phyloP scores from a whole-genome alignment of 2,888 invertebrate genomes.

The Cryptocephalus moraei region DNA sequence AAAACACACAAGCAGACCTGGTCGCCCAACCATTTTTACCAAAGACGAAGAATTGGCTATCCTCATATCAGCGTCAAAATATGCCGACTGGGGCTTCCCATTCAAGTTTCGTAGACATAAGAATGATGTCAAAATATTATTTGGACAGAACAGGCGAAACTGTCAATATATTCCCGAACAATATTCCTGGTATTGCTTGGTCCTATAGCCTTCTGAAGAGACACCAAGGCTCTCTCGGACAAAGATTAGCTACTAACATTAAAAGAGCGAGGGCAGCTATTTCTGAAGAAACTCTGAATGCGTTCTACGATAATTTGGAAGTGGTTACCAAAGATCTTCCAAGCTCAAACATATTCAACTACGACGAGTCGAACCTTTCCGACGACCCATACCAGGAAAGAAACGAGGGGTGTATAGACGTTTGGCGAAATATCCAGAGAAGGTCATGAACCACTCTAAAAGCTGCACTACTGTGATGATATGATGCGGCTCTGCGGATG shows the following conservation, averaged over 20 bases:
- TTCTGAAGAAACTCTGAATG: slow-evolving; percentile 4
- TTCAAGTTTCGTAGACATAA: slow-evolving; percentile 4
- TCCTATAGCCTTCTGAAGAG: slow-evolving; percentile 8
- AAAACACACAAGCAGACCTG: background rate
- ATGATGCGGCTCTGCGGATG: slow-evolving; percentile 24
- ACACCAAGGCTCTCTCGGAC: slow-evolving; percentile 6
- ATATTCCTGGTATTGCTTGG: slow-evolving; percentile 11
- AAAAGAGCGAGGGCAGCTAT: slow-evolving; percentile 9
- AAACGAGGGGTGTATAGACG: slow-evolving; percentile 18
- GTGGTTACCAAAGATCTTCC: background rate
- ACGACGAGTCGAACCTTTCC: slow-evolving; percentile 14
- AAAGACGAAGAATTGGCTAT: slow-evolving; percentile 1
- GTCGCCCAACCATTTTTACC: background rate
- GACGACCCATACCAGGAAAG: slow-evolving; percentile 28
- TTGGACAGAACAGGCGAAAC: slow-evolving; percentile 8
- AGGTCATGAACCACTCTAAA: slow-evolving; percentile 17
- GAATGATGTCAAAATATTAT: slow-evolving; percentile 10
- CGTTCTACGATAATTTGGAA: slow-evolving; percentile 5
- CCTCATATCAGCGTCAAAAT: slow-evolving; percentile 1
- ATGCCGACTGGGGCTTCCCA: slow-evolving; percentile 13
- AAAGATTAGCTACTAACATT: slow-evolving; percentile 10
- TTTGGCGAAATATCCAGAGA: slow-evolving; percentile 8
- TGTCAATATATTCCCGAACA: slow-evolving; percentile 7
- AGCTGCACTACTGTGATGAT: slow-evolving; percentile 26
- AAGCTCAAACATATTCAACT: slow-evolving; percentile 22